Conservation (phyloP, 30 jellyfish, hydroid and myxozoan species). For the Catostylus mosaicus region DNA sequence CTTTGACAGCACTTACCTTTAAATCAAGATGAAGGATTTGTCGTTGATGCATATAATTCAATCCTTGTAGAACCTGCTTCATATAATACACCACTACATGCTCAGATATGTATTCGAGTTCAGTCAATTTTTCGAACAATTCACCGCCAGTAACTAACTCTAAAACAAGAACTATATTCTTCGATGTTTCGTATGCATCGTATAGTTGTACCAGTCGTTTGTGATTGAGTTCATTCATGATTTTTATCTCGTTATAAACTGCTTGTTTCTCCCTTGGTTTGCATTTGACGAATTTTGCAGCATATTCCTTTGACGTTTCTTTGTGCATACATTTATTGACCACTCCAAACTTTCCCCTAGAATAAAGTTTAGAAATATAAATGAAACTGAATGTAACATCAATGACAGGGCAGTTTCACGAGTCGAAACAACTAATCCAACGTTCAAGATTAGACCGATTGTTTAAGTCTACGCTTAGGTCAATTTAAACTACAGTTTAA, state of each 20-base stretch:
- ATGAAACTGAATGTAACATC: too few species aligned
- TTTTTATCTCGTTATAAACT: conserved; percentile 81
- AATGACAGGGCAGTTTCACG: too few species aligned
- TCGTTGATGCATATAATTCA: conserved; percentile 92
- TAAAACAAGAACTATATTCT: conserved; percentile 84
- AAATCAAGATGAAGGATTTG: conserved; percentile 94
- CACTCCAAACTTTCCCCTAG: conserved; percentile 97
- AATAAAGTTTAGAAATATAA: too few species aligned
- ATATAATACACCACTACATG: conserved; percentile 97
- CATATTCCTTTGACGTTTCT: conserved; percentile 77
- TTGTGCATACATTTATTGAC: conserved; percentile 91
- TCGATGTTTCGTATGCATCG: conserved; percentile 95
- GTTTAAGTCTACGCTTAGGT: too few species aligned
- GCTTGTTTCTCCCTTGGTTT: conserved; percentile 91
- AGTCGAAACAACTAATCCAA: too few species aligned
- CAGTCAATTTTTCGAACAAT: conserved; percentile 95
- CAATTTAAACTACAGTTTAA: too few species aligned
- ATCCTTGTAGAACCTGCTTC: conserved; percentile 98
- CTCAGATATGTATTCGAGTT: conserved; percentile 94
- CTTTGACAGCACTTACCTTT: conserved; percentile 67
- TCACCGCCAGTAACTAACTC: conserved; percentile 98
- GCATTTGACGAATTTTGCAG: conserved; percentile 95
- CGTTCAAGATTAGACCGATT: too few species aligned
- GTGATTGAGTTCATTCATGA: conserved; percentile 94
- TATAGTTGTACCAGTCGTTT: conserved; percentile 92